phyloP scores from a whole-genome alignment of 1,140 invertebrate genomes.

The Brachionus rotundiformis region DNA sequence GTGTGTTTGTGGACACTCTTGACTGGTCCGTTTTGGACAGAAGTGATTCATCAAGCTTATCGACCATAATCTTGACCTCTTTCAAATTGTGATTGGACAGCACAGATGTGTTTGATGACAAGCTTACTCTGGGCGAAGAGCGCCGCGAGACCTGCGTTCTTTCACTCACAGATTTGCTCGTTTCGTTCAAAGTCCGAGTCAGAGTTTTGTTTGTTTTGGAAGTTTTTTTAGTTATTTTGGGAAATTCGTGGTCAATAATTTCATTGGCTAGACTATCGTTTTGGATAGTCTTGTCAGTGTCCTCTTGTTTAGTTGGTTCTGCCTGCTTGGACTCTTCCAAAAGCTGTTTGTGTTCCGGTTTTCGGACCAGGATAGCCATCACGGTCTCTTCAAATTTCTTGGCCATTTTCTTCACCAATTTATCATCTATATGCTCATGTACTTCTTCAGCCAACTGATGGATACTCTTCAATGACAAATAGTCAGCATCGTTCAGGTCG shows the following conservation, averaged over 20 bases:
- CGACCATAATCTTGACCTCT: background rate
- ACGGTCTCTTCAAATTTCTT: conserved; percentile 5
- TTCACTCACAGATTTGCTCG: background rate
- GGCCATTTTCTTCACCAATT: conserved; percentile 13
- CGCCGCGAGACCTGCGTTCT: background rate
- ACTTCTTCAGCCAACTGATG: conserved; percentile 29
- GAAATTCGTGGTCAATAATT: conserved; percentile 35
- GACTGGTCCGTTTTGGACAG: background rate
- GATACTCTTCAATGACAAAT: conserved; percentile 20
- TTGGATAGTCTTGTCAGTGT: background rate
- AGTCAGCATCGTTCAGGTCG: conserved; percentile 12
- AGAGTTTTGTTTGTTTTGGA: conserved; percentile 5
- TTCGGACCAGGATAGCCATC: background rate
- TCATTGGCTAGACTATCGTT: background rate
- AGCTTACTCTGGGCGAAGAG: background rate
- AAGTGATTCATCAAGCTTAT: background rate
- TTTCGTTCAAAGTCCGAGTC: conserved; percentile 19
- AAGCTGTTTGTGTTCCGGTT: background rate
- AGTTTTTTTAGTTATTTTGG: conserved; percentile 21
- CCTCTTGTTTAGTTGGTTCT: background rate
- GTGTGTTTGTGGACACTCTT: background rate
- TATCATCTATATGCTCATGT: conserved; percentile 43
- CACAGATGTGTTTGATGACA: background rate
- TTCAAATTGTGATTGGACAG: background rate
- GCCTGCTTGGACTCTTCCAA: background rate